Conservation (phyloP, 2,888 invertebrate genomes). For the Hypsopygia costalis region DNA sequence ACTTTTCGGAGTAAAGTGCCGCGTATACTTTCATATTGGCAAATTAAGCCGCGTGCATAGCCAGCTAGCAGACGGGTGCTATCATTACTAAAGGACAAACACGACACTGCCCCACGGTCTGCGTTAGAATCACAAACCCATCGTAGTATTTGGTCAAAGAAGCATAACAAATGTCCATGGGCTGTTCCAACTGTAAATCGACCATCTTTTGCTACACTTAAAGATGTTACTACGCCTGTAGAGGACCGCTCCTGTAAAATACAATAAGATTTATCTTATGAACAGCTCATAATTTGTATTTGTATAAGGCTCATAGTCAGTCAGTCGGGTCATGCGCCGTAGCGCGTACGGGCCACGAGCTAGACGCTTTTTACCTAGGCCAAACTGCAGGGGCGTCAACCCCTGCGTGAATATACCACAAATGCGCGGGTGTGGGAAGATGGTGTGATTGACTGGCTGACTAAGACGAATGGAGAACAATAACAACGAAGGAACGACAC, state of each 20-base stretch:
- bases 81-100: slow-evolving; percentile 92
- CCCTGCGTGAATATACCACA: too few species aligned
- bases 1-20: slow-evolving; percentile 73
- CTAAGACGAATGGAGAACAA: too few species aligned
- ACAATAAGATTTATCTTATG: too few species aligned
- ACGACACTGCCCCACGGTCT: slow-evolving; percentile 89
- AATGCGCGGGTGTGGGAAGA: too few species aligned
- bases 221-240: slow-evolving; percentile 93
- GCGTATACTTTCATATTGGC: slow-evolving; percentile 92
- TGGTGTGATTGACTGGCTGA: too few species aligned
- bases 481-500: too few species aligned
- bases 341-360: too few species aligned
- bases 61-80: slow-evolving; percentile 90
- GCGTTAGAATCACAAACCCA: slow-evolving; percentile 89
- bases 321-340: too few species aligned
- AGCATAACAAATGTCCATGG: slow-evolving; percentile 92
- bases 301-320: too few species aligned
- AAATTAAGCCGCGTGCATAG: slow-evolving; percentile 89
- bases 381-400: too few species aligned
- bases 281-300: too few species aligned
- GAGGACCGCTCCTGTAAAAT: slow-evolving; percentile 89
- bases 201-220: slow-evolving; percentile 84
- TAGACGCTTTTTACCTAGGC: too few species aligned
- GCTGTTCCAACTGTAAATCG: slow-evolving; percentile 96
- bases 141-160: slow-evolving; percentile 88